Percentiles rank a stretch among this genome's conserved stretches.
phyloP scores from a whole-genome alignment of 2,113 vertebrate genomes.

The Dicaeum eximium region DNA sequence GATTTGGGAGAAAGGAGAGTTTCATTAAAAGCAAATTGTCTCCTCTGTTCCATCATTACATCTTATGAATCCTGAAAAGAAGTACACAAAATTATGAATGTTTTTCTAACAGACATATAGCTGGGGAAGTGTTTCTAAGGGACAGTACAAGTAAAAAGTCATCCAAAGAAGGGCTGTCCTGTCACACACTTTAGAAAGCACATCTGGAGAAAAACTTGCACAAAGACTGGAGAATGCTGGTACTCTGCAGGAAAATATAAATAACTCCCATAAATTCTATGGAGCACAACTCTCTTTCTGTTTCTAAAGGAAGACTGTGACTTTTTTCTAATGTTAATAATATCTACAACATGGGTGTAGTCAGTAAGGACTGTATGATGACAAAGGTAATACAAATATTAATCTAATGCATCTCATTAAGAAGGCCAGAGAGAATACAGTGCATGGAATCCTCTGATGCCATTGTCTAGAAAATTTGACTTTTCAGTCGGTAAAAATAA shows the following conservation, averaged over 20 bases:
- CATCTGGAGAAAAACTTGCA: not conserved
- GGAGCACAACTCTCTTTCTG: not conserved
- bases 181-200: not conserved
- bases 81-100: not conserved
- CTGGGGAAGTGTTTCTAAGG: not conserved
- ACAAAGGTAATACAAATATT: not conserved
- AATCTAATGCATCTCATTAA: not conserved
- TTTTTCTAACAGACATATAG: not conserved
- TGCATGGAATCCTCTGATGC: not conserved
- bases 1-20: not conserved
- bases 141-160: not conserved
- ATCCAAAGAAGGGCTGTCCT: not conserved
- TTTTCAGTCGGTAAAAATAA: not conserved
- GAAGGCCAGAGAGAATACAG: not conserved
- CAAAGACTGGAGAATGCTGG: not conserved
- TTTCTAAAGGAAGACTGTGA: not conserved
- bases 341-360: not conserved
- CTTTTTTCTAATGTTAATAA: not conserved
- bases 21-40: not conserved
- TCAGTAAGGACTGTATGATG: not conserved
- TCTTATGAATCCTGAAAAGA: not conserved
- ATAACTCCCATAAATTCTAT: not conserved
- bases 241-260: not conserved
- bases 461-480: not conserved
- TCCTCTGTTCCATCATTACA: rapidly evolving